These are phyloP conservation scores for Heteropelma amictum DNA, from an alignment of 2,888 invertebrate genomes.

Conservation along the genomic window DNA sequence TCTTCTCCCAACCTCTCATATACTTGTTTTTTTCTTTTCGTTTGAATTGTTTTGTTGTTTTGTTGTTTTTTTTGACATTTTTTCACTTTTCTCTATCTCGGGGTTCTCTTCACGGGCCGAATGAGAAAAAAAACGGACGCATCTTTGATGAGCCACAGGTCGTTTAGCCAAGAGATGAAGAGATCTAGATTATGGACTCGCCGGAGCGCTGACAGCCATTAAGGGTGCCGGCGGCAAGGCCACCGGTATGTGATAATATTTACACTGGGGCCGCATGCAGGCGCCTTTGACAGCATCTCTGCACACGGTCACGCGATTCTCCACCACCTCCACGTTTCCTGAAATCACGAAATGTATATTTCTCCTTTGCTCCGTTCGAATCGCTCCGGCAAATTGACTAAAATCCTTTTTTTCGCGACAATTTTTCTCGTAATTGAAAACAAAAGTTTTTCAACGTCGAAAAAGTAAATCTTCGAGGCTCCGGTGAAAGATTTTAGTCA, in stretches of 20 bases:
- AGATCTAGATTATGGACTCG: slow-evolving; percentile 64
- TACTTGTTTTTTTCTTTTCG: too few relatives aligned
- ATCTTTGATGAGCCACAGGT: slow-evolving; percentile 11
- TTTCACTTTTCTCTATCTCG: background rate
- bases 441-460: too few relatives aligned
- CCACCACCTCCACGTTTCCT: slow-evolving; percentile 97
- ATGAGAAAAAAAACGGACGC: background rate
- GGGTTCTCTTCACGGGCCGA: slow-evolving; percentile 18
- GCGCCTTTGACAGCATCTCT: slow-evolving; percentile 96
- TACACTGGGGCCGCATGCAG: slow-evolving; percentile 95
- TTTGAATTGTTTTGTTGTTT: background rate
- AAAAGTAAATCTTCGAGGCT: too few relatives aligned
- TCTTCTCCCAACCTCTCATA: too few relatives aligned
- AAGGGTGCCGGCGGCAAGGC: slow-evolving; percentile 90
- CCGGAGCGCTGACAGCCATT: slow-evolving; percentile 82
- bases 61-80: slow-evolving; percentile 7
- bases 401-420: background rate
- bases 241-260: slow-evolving; percentile 98
- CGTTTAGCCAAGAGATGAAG: slow-evolving; percentile 10
- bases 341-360: slow-evolving; percentile 74
- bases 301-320: slow-evolving; percentile 97
- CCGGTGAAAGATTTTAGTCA: too few relatives aligned
- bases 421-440: too few relatives aligned
- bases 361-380: background rate
- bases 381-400: background rate